phyloP scores from a whole-genome alignment of 2,888 invertebrate genomes.

The Synergus gifuensis region DNA sequence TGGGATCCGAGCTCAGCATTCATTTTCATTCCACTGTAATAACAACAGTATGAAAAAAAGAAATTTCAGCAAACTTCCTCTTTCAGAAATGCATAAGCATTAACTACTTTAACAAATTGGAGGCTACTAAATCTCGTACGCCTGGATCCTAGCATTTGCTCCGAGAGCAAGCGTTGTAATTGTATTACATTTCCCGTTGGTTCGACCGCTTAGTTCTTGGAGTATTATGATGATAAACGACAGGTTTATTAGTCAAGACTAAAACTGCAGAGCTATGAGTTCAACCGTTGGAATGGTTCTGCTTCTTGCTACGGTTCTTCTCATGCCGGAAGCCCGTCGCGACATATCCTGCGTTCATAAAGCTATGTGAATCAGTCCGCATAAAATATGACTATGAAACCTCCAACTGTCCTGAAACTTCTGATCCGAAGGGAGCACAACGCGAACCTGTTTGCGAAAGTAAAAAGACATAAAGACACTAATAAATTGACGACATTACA shows the following conservation, averaged over 20 bases:
- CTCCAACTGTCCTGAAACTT: neutral
- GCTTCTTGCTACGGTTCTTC: slow-evolving; percentile 30
- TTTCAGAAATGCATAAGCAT: slow-evolving; percentile 18
- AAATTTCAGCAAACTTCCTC: neutral
- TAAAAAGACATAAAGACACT: neutral
- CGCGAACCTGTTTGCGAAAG: neutral
- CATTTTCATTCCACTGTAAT: slow-evolving; percentile 14
- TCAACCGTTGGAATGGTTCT: slow-evolving; percentile 9
- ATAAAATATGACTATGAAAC: slow-evolving; percentile 26
- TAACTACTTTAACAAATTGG: slow-evolving; percentile 26
- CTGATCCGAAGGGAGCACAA: neutral
- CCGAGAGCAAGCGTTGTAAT: slow-evolving; percentile 10
- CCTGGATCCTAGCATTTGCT: neutral
- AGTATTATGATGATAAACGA: slow-evolving; percentile 16
- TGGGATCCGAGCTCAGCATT: neutral
- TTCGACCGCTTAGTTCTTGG: slow-evolving; percentile 3
- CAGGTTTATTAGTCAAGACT: slow-evolving; percentile 23
- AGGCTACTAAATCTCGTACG: slow-evolving; percentile 21
- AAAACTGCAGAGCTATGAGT: slow-evolving; percentile 21
- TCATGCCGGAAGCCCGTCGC: neutral
- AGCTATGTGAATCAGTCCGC: slow-evolving; percentile 9
- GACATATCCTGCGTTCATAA: slow-evolving; percentile 24
- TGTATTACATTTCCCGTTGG: slow-evolving; percentile 32
- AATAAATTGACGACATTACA: neutral
- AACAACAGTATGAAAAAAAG: slow-evolving; percentile 6